These are phyloP conservation scores for Ganaspis sp. DNA, from an alignment of 1,140 invertebrate species.

Conservation along the genomic window DNA sequence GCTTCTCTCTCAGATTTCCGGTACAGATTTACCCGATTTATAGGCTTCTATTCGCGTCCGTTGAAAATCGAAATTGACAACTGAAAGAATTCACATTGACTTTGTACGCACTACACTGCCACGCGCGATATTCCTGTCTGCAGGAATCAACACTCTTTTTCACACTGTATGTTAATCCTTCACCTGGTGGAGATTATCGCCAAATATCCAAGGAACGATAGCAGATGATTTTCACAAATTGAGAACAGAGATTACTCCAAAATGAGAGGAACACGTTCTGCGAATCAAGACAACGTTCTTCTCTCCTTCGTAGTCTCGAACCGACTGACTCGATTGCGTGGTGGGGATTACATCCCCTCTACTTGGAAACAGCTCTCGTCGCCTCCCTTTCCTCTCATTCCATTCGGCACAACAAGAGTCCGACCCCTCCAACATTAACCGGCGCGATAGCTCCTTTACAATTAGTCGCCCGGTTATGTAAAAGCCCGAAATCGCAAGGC, in stretches of 20 bases:
- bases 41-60: too few species aligned
- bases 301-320: constrained; percentile 55
- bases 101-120: background rate
- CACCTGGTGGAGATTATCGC: background rate
- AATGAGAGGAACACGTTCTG: constrained; percentile 31
- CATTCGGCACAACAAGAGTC: constrained; percentile 38
- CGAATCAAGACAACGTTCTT: constrained; percentile 51
- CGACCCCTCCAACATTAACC: constrained; percentile 66
- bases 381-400: background rate
- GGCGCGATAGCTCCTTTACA: constrained; percentile 75
- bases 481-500: constrained; percentile 61
- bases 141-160: background rate
- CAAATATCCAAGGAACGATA: background rate
- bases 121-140: background rate
- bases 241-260: background rate
- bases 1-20: background rate
- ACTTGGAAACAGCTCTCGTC: background rate
- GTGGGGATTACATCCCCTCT: constrained; percentile 63
- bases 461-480: constrained; percentile 75
- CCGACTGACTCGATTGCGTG: constrained; percentile 65
- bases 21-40: background rate
- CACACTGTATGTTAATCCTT: constrained; percentile 1
- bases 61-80: background rate
- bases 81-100: background rate
- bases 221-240: background rate